These are phyloP conservation scores for Heloderma charlesbogerti DNA, from an alignment of 2,113 vertebrate species.

Conservation along the genomic window DNA sequence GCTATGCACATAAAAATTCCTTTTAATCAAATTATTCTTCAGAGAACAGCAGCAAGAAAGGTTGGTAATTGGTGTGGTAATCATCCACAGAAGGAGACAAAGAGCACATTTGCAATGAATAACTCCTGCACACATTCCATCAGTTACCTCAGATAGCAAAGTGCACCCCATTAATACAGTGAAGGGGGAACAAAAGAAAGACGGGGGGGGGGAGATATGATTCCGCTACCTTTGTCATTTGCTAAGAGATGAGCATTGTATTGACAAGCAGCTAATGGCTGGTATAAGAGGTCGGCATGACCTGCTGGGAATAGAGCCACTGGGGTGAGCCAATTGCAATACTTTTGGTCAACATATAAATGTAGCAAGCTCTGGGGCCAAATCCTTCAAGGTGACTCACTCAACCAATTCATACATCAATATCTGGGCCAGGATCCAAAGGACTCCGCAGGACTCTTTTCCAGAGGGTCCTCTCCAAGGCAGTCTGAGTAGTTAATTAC, in stretches of 20 bases:
- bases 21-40: background rate
- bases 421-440: background rate
- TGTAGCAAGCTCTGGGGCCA: no score
- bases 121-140: background rate
- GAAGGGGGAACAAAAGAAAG: background rate
- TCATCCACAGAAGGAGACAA: background rate
- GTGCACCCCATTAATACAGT: background rate
- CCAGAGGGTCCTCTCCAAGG: no score
- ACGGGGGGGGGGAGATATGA: no score
- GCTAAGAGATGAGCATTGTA: background rate
- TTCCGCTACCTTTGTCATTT: background rate
- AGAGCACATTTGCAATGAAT: background rate
- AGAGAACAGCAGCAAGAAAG: background rate
- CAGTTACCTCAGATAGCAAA: background rate
- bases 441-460: no score
- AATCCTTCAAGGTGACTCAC: background rate
- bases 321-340: background rate
- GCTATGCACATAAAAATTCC: background rate
- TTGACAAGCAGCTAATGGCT: background rate
- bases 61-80: background rate
- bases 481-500: no score
- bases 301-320: no score
- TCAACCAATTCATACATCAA: background rate
- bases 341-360: background rate
- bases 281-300: background rate